Base-by-base conservation (phyloP, 2,113 vertebrate species). In the Hassar affinis region DNA sequence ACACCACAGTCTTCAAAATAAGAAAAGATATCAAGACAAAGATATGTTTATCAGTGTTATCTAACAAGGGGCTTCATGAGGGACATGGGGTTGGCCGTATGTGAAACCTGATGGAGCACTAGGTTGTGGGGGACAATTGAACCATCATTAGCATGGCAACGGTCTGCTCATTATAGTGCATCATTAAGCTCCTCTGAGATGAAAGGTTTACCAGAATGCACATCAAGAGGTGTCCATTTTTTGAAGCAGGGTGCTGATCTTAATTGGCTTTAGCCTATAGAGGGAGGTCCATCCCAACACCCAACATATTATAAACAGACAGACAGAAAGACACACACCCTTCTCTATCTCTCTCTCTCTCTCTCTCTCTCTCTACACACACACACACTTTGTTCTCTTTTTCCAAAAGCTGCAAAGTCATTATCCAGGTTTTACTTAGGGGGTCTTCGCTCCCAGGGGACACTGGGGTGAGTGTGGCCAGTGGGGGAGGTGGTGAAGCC, bases 101-200 rank as follows among this genome's bases (percentile, higher is more conserved):
- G 54, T 72, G 33, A 81, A 69, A 27, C 57, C 71, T 85, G 85
- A 87, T 74, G 27, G 30, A 81, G 51, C 79, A 69, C 64, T 71
- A 52, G 54, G 66, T 56, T 27, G 51, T 64, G 87, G 78, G 30
- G 77, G 84, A 88, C 89, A 89, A 89, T 85, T 83, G 86, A 68
- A 51, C 66, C 38, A 30, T 62, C 88, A 88, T 89, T 89, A 86
- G 30, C 84, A 88, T 85, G 88, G 85, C 85, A 88, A 86, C 88
- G 89, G 85, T 86, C 86, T 85, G 56, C 85, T 89, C 89, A 90
- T 91, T 90, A 90, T 71, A 85, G 85, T 57, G 61, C 79, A 87
- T 90, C 88, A 88, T 90, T 89, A 89, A 83, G 68, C 38, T 72
- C 45, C 82, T 81, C 68, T 66, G 47, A 84, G 85, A 89, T 90